Base-by-base conservation (phyloP, 2,113 vertebrate species). In the Tyto alba region DNA sequence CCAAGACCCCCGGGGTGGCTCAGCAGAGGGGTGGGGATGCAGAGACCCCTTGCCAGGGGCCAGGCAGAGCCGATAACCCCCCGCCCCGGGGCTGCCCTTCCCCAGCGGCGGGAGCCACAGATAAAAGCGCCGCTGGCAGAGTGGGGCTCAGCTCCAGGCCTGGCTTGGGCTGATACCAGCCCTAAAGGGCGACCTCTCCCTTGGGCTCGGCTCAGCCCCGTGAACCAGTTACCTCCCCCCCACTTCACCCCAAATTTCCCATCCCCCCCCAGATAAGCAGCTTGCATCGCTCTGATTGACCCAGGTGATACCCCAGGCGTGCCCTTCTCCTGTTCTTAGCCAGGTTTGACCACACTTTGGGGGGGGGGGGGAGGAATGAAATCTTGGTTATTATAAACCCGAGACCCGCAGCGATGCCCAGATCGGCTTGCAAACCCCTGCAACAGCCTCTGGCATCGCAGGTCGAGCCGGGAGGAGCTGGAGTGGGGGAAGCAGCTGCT, bases 401-500 rank as follows among this genome's bases (percentile, higher is more conserved):
- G 36, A 47, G 85, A 18, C n/a, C 53, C 4, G 52, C 47, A 47
- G 83, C 22, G 2, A 7, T 78, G 69, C 48, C 56, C 63, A 16
- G 74, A 52, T 60, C 87, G 7, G 19, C n/a, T 40, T 9, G 16
- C 86, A 85, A 86, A 57, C 59, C 71, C 57, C 71, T 12, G 48
- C 5, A 2, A 53, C 88, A 95, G 95, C 89, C 77, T 86, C 80
- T 4, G 4, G 94, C 79, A 36, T 29, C 9, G 16, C 62, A 40
- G 96, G 92, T 85, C 59, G 55, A 71, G 77, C 27, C 32, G 41
- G 92, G 95, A 93, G 89, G 85, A 89, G 94, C 89, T 80, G 95
- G 78, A 74, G 52, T 23, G 74, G 76, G 90, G n/a, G 69, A 79
- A 97, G 96, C 95, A 95, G 96, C 97, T 97, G 96, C 96, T 96